phyloP scores from a whole-genome alignment of 2,888 invertebrate species.

The Trissolcus japonicus region DNA sequence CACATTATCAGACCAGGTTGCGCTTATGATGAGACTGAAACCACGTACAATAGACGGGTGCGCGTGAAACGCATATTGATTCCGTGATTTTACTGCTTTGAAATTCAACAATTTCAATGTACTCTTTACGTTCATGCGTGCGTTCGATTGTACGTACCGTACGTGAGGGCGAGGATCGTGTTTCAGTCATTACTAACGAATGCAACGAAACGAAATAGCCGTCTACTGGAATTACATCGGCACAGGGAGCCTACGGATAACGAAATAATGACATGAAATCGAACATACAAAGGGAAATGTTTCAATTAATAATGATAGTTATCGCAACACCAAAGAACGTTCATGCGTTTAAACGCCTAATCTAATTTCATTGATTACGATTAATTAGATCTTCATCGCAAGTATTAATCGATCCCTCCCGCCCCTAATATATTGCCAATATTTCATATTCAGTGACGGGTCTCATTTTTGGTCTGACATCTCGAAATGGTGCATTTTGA shows the following conservation, averaged over 20 bases:
- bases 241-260: conserved; percentile 33
- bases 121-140: conserved; percentile 50
- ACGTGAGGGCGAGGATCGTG: conserved; percentile 55
- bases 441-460: no score
- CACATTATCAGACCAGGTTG: conserved; percentile 46
- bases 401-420: no score
- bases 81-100: conserved; percentile 59
- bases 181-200: conserved; percentile 52
- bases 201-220: conserved; percentile 55
- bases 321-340: conserved; percentile 19
- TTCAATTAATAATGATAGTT: conserved; percentile 52
- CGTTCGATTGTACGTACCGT: conserved; percentile 48
- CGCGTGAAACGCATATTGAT: conserved; percentile 62
- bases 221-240: conserved; percentile 52
- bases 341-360: conserved; percentile 3
- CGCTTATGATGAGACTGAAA: conserved; percentile 54
- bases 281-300: conserved; percentile 51
- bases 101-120: conserved; percentile 59
- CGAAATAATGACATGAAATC: conserved; percentile 50
- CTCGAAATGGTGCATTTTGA: background rate
- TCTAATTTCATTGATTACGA: no score
- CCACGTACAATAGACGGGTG: conserved; percentile 58
- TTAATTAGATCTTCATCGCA: no score
- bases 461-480: no score
- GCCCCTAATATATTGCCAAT: no score